These are phyloP conservation scores for Zoroaster sp. DNA, from an alignment of 53 echinoderm and acorn worm genomes.

Conservation along the genomic window DNA sequence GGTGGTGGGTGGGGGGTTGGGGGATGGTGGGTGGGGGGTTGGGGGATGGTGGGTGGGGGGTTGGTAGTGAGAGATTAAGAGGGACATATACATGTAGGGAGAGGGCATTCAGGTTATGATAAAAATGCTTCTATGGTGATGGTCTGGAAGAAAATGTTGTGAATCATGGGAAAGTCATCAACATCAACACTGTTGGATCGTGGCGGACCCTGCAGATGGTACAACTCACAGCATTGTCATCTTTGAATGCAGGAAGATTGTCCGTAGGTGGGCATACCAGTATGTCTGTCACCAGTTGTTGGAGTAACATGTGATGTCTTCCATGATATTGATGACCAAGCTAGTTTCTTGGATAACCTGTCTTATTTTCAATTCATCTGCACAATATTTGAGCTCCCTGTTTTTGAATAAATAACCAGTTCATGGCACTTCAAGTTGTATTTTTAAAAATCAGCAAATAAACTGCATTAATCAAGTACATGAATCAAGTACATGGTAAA, in stretches of 20 bases:
- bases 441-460: too few species aligned
- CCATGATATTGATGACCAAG: background rate
- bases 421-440: too few species aligned
- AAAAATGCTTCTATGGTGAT: background rate
- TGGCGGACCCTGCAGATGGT: background rate
- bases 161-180: background rate
- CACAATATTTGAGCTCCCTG: too few species aligned
- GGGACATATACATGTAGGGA: too few species aligned
- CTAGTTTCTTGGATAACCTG: too few species aligned
- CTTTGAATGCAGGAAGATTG: background rate
- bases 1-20: background rate
- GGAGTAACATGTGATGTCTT: background rate
- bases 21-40: background rate
- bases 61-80: too few species aligned
- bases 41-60: background rate
- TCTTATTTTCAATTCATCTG: too few species aligned
- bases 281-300: background rate
- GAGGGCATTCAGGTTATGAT: background rate
- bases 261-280: background rate
- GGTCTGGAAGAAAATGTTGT: background rate
- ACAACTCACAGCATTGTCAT: background rate
- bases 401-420: too few species aligned
- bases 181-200: background rate
- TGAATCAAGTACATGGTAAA: too few species aligned
- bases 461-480: too few species aligned